Base-by-base conservation (phyloP, 2,888 invertebrate genomes). In the Ptycholaimellus sp. region DNA sequence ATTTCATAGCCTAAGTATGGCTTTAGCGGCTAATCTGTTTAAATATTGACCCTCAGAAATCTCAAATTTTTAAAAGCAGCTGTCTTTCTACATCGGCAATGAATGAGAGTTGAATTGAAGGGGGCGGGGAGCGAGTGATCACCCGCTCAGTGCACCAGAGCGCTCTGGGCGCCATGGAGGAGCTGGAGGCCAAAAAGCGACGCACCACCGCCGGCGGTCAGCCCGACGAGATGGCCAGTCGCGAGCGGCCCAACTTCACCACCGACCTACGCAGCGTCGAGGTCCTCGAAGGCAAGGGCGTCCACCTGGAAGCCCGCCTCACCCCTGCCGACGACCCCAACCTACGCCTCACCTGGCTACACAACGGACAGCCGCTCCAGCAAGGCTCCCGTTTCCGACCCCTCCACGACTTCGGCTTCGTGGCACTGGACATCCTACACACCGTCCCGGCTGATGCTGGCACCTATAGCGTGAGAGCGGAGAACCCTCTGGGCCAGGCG, bases 291-390 rank as follows among this genome's bases (percentile, higher is more conserved):
- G 82, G 83, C 1, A 82, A 85, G 60, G 68, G 82, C 40, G 82
- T 83, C 36, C 87, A 87, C 57, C 82, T 87, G 53, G 87, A 87
- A 61, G 81, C 81, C 49, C 72, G 83, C 35, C 63, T 87, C 40
- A 85, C 85, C 50, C 87, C 87, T 4, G 82, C 83, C 14, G 83
- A 81, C 7, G 87, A 87, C 62, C 68, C 79, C 1, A 77, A 79
- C 2, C 74, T 87, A 74, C 78, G 76, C 59, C 81, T 87, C 1
- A 81, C 83, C 62, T 87, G 87, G 85, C 82, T 77, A 64, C 79
- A 82, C 54, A 83, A 87, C 55, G 80, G 79, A 51, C 69, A 71
- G 46, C 78, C 82, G 0, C 68, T 85, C 22, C 46, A 48, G 33
- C 23, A 31, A 49, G 51, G 47, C 37, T 46, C 44, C 17, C 49